Base-by-base conservation (phyloP, 2,888 invertebrate genomes). In the Cyaniris semiargus region DNA sequence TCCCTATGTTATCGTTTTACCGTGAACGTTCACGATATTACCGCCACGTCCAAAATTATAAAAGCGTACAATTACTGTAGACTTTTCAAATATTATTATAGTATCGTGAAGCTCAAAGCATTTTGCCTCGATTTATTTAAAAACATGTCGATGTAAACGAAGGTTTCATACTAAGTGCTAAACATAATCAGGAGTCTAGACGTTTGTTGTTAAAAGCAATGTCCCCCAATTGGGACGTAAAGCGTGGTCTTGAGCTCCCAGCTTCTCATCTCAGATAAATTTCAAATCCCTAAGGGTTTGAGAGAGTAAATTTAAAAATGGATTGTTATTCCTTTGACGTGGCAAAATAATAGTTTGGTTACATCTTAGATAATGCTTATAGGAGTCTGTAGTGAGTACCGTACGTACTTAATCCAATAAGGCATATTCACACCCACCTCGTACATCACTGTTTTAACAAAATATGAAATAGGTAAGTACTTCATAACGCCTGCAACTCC, bases 171-270 rank as follows among this genome's bases (percentile, higher is more conserved):
- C 53, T 66, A 66, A 66, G 66, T 18, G 27, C 66, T 66, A 66
- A 66, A 66, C 27, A 15, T 66, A 66, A 66, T 66, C 66, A 66
- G 66, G 66, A 71, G 71, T 71, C 71, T 71, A 71, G 71, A 71
- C 71, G 38, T 71, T 71, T 71, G 38, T 38, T 71, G 71, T 71
- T 71, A 71, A 60, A 66, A 66, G 66, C 66, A 31, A 66, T 66
- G 66, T 66, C 66, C 66, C 66, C 27, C 27, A 66, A 66, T 27
- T 27, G 66, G 66, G 27, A 66, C 27, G 66, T 66, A 66, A 66
- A 66, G 60, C 60, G 60, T 13, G 60, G 60, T 60, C 60, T 60
- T 60, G 23, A 60, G 66, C 66, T 66, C 27, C 15, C 48, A 60
- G 66, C 66, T 66, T 66, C 27, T 66, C 66, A 66, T 66, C 18